These are phyloP conservation scores for Cyphomyrus discorhynchus DNA, from an alignment of 2,113 vertebrate genomes.

Conservation along the genomic window DNA sequence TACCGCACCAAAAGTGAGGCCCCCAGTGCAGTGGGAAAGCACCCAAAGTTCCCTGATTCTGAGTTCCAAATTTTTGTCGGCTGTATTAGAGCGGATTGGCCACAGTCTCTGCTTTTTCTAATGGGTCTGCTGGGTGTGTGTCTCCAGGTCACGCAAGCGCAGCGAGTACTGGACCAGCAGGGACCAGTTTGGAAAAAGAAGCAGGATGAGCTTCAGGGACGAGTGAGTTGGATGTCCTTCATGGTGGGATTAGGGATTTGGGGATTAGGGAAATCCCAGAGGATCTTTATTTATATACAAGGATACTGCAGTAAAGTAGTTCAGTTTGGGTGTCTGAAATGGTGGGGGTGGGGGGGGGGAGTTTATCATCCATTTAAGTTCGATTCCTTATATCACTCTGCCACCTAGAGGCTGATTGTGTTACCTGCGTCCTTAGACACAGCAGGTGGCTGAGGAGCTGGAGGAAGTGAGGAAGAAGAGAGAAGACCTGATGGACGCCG, in stretches of 20 bases:
- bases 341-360: background rate
- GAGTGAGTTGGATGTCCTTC: background rate
- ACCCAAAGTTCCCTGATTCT: no score
- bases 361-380: background rate
- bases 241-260: background rate
- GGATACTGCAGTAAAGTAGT: background rate
- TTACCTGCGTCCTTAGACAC: background rate
- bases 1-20: no score
- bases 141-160: background rate
- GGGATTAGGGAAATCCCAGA: background rate
- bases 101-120: no score
- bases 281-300: background rate
- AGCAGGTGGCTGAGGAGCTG: conserved; percentile 23
- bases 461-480: conserved; percentile 35
- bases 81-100: background rate
- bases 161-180: conserved; percentile 6
- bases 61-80: background rate
- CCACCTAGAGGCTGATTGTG: background rate
- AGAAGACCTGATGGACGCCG: conserved; percentile 15
- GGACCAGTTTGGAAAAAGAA: background rate
- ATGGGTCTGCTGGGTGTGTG: background rate
- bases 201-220: conserved; percentile 1
- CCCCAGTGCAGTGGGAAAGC: no score
- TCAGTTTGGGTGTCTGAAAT: background rate
- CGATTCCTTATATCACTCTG: background rate